Evolutionary conservation across 1,140 invertebrate genomes (phyloP), one percentile per base, ranked within the genome.

Genomic region (Anoplolepis gracilipes): DNA sequence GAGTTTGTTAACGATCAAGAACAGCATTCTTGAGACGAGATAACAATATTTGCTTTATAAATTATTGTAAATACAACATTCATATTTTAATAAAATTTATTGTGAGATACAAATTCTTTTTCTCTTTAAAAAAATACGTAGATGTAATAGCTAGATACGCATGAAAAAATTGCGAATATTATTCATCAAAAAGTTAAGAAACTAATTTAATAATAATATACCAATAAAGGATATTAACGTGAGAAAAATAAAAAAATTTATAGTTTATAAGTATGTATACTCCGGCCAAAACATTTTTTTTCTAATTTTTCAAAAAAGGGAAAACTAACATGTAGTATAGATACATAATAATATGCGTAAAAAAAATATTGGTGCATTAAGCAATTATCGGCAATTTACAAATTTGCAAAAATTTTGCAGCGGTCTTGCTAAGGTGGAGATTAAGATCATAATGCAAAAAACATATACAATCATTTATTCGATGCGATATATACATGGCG

Each of bases 391-490:
- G 16, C 16, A 16, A 42, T 53, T 49, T 13, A 64, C 19, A 25
- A 28, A 33, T 19, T 65, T 33, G 13, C 28, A 1, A 59, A n/a
- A 33, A 36, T 30, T 22, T 61, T 46, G 39, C 28, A 10, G 22
- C 8, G 13, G 28, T 55, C 36, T 59, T 85, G 39, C 49, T 77
- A 85, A 72, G 62, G 28, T 85, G 33, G 16, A 87, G 88, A 86
- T 86, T 73, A 86, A 88, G 72, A 86, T 75, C 69, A 84, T 53
- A 88, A 88, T 86, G 88, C 86, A 73, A 57, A 59, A 76, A 76
- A 90, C 86, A 85, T 86, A 88, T 64, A 76, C 85, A 89, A 19
- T 87, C 19, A 25, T 90, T 90, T 90, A 90, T 90, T 90, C 22
- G 79, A 65, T 77, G 69, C 72, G 39, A n/a, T 90, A 90, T 87